These are phyloP conservation scores for Typhlomys cinereus DNA, from an alignment of 2,113 vertebrate genomes.

Conservation along the genomic window DNA sequence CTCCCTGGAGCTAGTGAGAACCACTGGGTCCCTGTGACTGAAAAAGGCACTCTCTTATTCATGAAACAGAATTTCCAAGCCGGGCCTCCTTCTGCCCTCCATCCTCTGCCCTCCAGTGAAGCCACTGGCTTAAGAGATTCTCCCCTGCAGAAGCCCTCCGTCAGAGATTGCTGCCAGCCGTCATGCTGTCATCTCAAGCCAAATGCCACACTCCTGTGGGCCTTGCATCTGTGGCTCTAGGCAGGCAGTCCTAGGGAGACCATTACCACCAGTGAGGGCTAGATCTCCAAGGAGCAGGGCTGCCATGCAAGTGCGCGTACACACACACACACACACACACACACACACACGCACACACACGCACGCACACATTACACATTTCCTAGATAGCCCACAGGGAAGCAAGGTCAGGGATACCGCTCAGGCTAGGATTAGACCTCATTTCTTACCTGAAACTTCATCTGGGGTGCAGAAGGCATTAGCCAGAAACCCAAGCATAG, in stretches of 20 bases:
- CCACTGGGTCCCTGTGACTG: not conserved
- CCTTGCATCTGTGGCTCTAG: not conserved
- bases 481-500: not conserved
- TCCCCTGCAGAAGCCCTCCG: conserved; percentile 11
- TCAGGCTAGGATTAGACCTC: not conserved
- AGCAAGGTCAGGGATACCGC: not conserved
- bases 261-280: not conserved
- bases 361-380: not conserved
- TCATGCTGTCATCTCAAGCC: not conserved
- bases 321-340: not conserved
- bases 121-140: not conserved
- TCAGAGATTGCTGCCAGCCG: not conserved
- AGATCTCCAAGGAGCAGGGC: not conserved
- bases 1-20: not conserved
- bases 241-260: not conserved
- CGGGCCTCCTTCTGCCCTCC: not conserved
- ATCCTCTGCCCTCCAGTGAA: not conserved
- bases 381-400: not conserved
- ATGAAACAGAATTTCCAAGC: conserved; percentile 43
- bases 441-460: not conserved
- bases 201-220: not conserved
- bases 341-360: not conserved
- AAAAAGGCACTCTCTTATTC: not conserved
- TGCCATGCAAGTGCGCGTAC: not conserved
- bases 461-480: not conserved